Evolutionary conservation across 1,140 invertebrate genomes (phyloP), one percentile per base, ranked within the genome.

Genomic region (Steinernema feltiae): DNA sequence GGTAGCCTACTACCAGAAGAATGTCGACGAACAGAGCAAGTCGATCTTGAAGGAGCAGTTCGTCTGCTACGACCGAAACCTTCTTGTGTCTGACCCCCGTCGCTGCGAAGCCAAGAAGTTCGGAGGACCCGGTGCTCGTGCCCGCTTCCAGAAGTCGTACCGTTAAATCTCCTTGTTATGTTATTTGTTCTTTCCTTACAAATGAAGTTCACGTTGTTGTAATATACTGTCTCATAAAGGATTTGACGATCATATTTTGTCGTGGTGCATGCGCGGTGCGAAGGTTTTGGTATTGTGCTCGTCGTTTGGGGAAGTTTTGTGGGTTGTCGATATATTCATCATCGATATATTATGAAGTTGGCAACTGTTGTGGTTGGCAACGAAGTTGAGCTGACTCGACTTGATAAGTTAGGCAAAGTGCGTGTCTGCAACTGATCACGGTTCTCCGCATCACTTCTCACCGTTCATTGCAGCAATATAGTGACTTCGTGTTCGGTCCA

Each of bases 71-170:
- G 97, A 99, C 88, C 91, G 95, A 87, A 95, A 94, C 81, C 90
- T 99, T 75, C 89, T 99, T 85, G 96, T 99, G 80, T 95, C 97
- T 77, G 97, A 99, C 90, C 97, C 97, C 69, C 91, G 97, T 87
- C 91, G 96, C 77, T 97, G 95, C 87, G 97, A 99, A 89, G 93
- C 97, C 84, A 99, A 99, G 91, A 99, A 99, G 89, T 99, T 99
- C 88, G 97, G 97, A 70, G 96, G 97, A 91, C 97, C 97, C 87
- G 97, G 96, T 87, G 96, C 97, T 83, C 91, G 97, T 88, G 95
- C 97, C 80, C 91, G 96, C 87, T 99, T 98, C 92, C 97, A 99
- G 90, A 99, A 99, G 86, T 90, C 90, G 79, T 90, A 91, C 88
- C 89, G 90, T 88, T 90, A 90, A 88, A 63, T 63, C 53, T 27